Evolutionary conservation across 2,888 invertebrate genomes (phyloP), one percentile per base, ranked within the genome.

Genomic region (Oscheius myriophilus): DNA sequence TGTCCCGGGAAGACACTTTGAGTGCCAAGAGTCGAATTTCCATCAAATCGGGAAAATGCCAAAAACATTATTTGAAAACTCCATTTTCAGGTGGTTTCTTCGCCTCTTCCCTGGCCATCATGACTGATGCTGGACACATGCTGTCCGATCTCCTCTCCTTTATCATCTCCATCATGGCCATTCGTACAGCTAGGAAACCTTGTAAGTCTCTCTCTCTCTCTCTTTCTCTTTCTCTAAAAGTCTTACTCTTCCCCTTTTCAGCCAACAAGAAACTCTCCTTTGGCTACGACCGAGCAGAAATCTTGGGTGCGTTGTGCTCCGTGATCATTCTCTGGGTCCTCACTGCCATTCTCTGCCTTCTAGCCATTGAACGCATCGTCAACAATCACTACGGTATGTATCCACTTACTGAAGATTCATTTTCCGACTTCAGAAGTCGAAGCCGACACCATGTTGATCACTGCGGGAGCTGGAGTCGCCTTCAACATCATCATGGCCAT

Each of bases 281-380:
- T 89, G 90, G 90, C 7, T 96, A 93, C 92, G 93, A 95, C 87
- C 90, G 96, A 58, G 95, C 96, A n/a, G 81, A 82, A 66, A 74
- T 80, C 14, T 61, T 81, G 21, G 82, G 82, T 18, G 82, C 82
- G 0, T 52, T 75, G 23, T 72, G 76, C 41, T 96, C 96, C 0
- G 95, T 98, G 1, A 90, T 97, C 1, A 90, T 97, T 87, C 95
- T 98, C 86, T 98, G 97, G 97, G 93, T 96, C 71, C 93, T 97
- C 58, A 98, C 97, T 0, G 96, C 93, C 6, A 91, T 97, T 23
- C 90, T 98, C 65, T 93, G 96, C 14, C 96, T 94, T 89, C 90
- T 96, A 88, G 97, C 96, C 1, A 90, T 95, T n/a, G 91, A 93
- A 86, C 90, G 97, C 55, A 91, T 96, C 68, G 91, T 94, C 57